Evolutionary conservation across 2,113 vertebrate genomes (phyloP).

Genomic region (Crocuta crocuta): DNA sequence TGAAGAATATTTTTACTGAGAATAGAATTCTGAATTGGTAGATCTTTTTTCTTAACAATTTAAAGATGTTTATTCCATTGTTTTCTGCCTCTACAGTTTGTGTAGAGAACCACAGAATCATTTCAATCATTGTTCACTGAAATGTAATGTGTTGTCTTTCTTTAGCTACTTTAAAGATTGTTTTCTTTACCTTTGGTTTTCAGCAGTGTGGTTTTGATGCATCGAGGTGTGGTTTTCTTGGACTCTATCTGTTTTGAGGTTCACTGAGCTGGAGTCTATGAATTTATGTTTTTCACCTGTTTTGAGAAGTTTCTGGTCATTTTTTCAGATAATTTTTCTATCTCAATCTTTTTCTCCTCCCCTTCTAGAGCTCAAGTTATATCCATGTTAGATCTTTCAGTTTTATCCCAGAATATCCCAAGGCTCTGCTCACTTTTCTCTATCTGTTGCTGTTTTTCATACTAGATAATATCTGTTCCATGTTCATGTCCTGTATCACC

Average conservation of each 20-base stretch:
- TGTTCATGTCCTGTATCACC: background rate
- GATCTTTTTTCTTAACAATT: background rate
- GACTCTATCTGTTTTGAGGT: background rate
- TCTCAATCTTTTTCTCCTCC: background rate
- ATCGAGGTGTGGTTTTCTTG: background rate
- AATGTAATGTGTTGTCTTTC: background rate
- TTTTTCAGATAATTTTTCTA: background rate
- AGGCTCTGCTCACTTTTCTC: background rate
- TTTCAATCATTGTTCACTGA: background rate
- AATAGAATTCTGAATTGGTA: background rate
- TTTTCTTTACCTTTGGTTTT: background rate
- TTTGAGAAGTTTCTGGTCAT: background rate
- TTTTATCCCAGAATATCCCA: background rate
- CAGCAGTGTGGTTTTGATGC: background rate
- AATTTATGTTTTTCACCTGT: background rate
- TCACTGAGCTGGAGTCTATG: background rate
- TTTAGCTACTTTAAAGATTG: background rate
- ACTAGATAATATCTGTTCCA: background rate
- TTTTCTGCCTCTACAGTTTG: background rate
- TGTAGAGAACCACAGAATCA: background rate
- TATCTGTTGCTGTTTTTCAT: background rate
- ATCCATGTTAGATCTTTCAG: background rate
- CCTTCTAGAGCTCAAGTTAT: background rate
- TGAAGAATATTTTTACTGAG: constrained; percentile 1
- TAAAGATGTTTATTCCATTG: background rate